Percentiles rank a stretch among this genome's conserved stretches.
Conservation (phyloP, 2,797 vertebrate genomes). For the Lerista edwardsae region DNA sequence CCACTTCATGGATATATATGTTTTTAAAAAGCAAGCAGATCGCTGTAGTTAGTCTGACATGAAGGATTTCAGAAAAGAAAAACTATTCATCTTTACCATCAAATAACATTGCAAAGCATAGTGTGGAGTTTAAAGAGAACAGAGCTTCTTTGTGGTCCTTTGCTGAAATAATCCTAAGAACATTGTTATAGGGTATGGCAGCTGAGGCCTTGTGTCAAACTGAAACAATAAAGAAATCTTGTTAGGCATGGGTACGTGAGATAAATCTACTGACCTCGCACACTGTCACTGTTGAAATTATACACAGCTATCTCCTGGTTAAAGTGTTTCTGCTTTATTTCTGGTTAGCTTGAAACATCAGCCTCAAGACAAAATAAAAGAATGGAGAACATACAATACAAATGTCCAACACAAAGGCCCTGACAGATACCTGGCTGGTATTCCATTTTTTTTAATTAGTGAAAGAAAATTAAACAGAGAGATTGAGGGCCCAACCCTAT, state of each 20-base stretch:
- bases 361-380: conserved; percentile 33
- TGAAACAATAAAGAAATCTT: conserved; percentile 37
- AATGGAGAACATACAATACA: conserved; percentile 41
- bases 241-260: not conserved
- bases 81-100: not conserved
- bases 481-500: not conserved
- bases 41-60: not conserved
- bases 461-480: not conserved
- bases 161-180: conserved; percentile 15
- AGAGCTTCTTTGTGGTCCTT: conserved; percentile 4
- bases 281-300: conserved; percentile 4
- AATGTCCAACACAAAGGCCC: conserved; percentile 42
- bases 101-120: not conserved
- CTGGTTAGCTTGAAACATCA: conserved; percentile 36
- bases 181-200: not conserved
- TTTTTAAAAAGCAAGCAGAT: not conserved
- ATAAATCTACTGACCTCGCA: conserved; percentile 22
- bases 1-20: not conserved
- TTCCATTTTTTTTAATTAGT: conserved; percentile 37
- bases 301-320: conserved; percentile 13
- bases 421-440: conserved; percentile 10
- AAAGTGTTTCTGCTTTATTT: conserved; percentile 22
- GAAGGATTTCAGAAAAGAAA: conserved; percentile 12
- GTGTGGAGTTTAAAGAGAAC: conserved; percentile 28
- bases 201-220: not conserved